Base-by-base conservation (phyloP, 1,140 invertebrate species). In the Nomia melanderi region DNA sequence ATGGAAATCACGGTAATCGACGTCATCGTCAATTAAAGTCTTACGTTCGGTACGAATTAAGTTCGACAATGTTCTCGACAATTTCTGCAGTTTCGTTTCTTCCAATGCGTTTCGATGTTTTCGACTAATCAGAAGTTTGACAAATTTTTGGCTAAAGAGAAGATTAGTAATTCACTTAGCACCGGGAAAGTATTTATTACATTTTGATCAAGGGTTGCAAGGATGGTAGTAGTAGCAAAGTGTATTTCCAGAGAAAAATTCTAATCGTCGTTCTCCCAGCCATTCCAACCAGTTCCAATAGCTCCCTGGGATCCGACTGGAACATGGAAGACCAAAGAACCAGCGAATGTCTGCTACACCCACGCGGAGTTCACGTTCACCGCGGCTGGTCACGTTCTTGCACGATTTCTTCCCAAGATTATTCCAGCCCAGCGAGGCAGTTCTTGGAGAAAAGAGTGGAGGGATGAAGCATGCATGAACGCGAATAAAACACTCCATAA, bases 271-370 rank as follows among this genome's bases (percentile, higher is more conserved):
- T 23, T n/a, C 31, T 11, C 11, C 14, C 9, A 7, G 2, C 56
- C 56, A 20, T 33, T 33, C 17, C 27, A 59, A 33, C 4, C 56
- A 33, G 29, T 33, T 36, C 33, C 31, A 36, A 36, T 36, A 23
- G 20, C 20, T 60, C 20, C 57, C 56, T 59, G 31, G 20, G 56
- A 59, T 29, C 12, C 56, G 17, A 23, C 29, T 29, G 29, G 36
- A 76, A 47, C 41, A 76, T 56, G 54, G 27, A 33, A 54, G 63
- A 79, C 65, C 47, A 67, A 62, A 67, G 64, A 53, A 69, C 39
- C 64, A 39, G 50, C 41, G n/a, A 41, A 29, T 63, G 41, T 44
- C 71, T 63, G 53, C 47, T 39, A 67, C 57, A 39, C 57, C 57
- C 57, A 60, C 57, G 57, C 57, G 17, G 57, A 33, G 54, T 60